Conservation (phyloP, 2,113 vertebrate genomes). For the Pampusana beccarii region DNA sequence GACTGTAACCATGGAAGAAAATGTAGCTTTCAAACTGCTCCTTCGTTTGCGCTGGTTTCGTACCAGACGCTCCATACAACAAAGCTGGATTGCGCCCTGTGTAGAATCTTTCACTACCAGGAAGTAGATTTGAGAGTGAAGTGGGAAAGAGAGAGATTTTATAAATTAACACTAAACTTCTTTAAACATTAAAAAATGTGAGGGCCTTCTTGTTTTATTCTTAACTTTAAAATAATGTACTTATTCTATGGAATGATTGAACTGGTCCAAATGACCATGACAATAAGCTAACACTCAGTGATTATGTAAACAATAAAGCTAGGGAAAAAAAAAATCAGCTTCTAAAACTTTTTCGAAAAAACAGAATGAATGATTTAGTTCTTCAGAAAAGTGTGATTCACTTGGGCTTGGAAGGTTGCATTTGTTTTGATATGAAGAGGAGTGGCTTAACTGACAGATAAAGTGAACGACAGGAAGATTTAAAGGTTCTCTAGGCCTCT, state of each 20-base stretch:
- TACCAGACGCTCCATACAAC: background rate
- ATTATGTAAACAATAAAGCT: background rate
- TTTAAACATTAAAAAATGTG: background rate
- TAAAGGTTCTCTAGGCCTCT: background rate
- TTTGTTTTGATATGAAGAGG: background rate
- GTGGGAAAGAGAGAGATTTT: background rate
- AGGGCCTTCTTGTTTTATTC: background rate
- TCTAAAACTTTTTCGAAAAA: background rate
- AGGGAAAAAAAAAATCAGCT: background rate
- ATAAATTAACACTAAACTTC: background rate
- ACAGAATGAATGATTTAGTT: background rate
- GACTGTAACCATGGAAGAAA: background rate
- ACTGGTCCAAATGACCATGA: background rate
- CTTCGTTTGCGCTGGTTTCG: background rate
- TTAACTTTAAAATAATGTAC: background rate
- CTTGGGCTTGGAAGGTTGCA: background rate
- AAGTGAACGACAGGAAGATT: background rate
- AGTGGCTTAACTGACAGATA: background rate
- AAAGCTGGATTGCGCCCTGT: background rate
- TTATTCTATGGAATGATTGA: background rate
- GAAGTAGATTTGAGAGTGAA: background rate
- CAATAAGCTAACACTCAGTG: background rate
- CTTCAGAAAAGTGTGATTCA: background rate
- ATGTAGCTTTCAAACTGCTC: background rate
- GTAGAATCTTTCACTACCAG: background rate